Evolutionary conservation across 2,113 vertebrate species (phyloP).

Genomic region (Scytalopus superciliaris): DNA sequence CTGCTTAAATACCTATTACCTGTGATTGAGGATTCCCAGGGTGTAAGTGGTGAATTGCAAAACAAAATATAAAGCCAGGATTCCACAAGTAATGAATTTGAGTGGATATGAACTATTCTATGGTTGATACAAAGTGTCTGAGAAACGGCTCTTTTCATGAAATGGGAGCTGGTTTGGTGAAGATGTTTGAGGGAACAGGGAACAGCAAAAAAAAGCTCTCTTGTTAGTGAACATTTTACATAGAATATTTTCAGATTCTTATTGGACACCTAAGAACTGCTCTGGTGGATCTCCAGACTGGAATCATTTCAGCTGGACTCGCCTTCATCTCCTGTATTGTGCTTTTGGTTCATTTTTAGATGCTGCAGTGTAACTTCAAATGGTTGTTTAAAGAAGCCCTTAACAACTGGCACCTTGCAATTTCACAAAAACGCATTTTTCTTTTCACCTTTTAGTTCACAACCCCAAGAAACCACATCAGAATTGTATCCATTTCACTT

Average conservation of each 20-base stretch:
- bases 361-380: background rate
- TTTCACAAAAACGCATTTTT: background rate
- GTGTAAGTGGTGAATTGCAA: background rate
- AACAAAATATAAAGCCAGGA: background rate
- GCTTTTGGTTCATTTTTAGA: background rate
- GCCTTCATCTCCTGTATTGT: background rate
- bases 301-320: background rate
- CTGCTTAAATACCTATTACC: background rate
- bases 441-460: background rate
- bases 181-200: background rate
- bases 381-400: background rate
- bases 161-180: background rate
- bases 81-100: background rate
- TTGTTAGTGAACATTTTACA: background rate
- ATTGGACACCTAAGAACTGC: background rate
- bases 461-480: background rate
- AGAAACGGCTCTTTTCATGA: background rate
- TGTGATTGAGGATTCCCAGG: background rate
- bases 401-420: background rate
- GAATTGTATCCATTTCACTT: background rate
- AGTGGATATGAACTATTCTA: background rate
- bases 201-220: background rate
- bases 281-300: background rate
- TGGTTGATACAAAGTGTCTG: background rate
- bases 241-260: background rate